Percentiles rank a stretch among this genome's conserved stretches.
Conservation (phyloP, 2,797 vertebrate species). For the Avahi laniger region DNA sequence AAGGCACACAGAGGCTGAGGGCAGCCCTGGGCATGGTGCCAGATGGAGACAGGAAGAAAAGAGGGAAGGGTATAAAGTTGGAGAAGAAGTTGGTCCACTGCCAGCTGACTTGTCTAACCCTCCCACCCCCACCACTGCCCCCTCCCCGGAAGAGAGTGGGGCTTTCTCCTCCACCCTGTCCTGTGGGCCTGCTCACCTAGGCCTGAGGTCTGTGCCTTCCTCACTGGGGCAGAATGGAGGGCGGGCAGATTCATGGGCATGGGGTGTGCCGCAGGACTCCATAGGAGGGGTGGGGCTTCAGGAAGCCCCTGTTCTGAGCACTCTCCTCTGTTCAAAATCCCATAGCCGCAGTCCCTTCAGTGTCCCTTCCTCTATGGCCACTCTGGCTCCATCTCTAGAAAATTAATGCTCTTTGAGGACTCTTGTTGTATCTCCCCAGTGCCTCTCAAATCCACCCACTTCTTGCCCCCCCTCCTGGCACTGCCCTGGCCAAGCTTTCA, state of each 20-base stretch:
- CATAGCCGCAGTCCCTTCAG: neutral
- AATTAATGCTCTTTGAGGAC: neutral
- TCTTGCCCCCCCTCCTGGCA: neutral
- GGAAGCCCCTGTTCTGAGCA: neutral
- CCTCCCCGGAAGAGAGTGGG: neutral
- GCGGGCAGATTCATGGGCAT: neutral
- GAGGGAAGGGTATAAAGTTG: neutral
- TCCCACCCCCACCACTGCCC: too few relatives aligned
- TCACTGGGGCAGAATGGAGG: neutral
- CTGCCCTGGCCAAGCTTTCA: neutral
- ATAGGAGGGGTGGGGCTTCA: neutral
- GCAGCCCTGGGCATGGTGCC: neutral
- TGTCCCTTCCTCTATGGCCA: neutral
- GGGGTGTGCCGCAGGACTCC: too few relatives aligned
- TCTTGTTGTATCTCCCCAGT: neutral
- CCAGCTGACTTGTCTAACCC: neutral
- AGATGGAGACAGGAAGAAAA: neutral
- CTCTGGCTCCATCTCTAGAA: neutral
- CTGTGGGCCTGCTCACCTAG: neutral
- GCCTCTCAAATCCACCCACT: neutral
- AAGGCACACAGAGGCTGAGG: neutral
- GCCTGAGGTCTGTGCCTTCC: neutral
- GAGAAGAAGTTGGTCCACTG: neutral
- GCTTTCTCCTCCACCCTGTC: neutral
- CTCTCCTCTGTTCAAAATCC: neutral